A percentile compares a stretch with the other conserved stretches of the same genome.
phyloP scores from a whole-genome alignment of 2,797 vertebrate genomes.

The Enteromius afrohamiltoni region DNA sequence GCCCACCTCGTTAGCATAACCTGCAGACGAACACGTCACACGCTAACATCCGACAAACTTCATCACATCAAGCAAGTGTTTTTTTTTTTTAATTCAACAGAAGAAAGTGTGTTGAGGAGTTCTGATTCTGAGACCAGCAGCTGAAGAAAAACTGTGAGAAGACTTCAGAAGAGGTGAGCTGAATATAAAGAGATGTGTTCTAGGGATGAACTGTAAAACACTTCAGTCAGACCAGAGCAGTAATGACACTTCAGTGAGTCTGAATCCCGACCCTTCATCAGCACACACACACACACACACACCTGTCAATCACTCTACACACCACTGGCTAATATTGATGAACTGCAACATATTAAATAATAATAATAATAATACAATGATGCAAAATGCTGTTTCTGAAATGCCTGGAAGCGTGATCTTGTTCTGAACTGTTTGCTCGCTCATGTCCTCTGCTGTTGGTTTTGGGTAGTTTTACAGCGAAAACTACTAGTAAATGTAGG shows the following conservation, averaged over 20 bases:
- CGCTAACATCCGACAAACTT: neutral
- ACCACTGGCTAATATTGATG: neutral
- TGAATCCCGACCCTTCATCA: neutral
- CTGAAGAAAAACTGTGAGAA: neutral
- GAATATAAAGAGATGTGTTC: neutral
- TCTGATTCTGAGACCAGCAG: neutral
- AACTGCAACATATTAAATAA: neutral
- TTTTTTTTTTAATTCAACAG: neutral
- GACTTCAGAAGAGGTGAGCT: neutral
- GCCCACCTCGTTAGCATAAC: conserved; percentile 95
- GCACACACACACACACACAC: too few species aligned
- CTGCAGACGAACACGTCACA: conserved; percentile 66
- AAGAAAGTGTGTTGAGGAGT: neutral
- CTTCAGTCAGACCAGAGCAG: neutral
- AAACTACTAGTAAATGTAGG: neutral
- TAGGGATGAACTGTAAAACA: neutral
- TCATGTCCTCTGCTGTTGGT: neutral
- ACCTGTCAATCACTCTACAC: neutral
- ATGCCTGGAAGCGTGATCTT: neutral
- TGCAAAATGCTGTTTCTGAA: neutral
- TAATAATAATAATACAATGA: neutral
- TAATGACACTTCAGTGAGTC: neutral
- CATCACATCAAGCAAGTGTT: neutral
- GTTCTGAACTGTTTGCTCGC: neutral
- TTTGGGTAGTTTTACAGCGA: neutral